A percentile compares a stretch with the other conserved stretches of the same genome.
Evolutionary conservation across 1,140 invertebrate species (phyloP).

Genomic region (Megathymus violae): DNA sequence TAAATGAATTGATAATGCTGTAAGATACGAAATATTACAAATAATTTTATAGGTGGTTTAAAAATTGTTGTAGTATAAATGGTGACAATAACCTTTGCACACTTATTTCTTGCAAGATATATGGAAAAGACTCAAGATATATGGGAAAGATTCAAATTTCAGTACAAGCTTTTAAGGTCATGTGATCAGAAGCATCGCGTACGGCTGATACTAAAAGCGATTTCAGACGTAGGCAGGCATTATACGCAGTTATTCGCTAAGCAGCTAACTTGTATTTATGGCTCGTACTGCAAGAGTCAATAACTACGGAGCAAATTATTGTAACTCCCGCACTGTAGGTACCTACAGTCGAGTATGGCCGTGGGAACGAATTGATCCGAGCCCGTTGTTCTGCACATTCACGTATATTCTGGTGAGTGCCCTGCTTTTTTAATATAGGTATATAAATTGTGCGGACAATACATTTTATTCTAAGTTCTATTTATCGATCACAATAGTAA

Average conservation of each 20-base stretch:
- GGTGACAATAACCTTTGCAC: no score
- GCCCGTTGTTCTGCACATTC: conserved; percentile 45
- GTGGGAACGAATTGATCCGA: conserved; percentile 68
- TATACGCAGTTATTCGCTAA: conserved; percentile 46
- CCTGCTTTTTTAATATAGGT: conserved; percentile 2
- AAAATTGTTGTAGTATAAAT: no score
- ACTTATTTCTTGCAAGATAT: neutral
- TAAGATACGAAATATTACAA: no score
- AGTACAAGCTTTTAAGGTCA: neutral
- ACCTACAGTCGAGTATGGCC: conserved; percentile 58
- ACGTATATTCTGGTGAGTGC: conserved; percentile 24
- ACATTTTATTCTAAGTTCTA: neutral
- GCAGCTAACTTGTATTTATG: conserved; percentile 59
- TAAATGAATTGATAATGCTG: no score
- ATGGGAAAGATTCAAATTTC: neutral
- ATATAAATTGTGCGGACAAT: no score
- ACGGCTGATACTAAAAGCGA: conserved; percentile 28
- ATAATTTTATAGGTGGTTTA: no score
- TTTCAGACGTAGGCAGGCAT: conserved; percentile 41
- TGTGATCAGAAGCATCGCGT: conserved; percentile 1
- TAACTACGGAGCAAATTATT: conserved; percentile 68
- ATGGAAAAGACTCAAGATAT: no score
- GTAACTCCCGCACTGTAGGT: conserved; percentile 57
- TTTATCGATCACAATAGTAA: no score
- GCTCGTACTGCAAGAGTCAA: conserved; percentile 60